These are phyloP conservation scores for Belonocnema kinseyi DNA, from an alignment of 1,140 invertebrate genomes.

Conservation along the genomic window DNA sequence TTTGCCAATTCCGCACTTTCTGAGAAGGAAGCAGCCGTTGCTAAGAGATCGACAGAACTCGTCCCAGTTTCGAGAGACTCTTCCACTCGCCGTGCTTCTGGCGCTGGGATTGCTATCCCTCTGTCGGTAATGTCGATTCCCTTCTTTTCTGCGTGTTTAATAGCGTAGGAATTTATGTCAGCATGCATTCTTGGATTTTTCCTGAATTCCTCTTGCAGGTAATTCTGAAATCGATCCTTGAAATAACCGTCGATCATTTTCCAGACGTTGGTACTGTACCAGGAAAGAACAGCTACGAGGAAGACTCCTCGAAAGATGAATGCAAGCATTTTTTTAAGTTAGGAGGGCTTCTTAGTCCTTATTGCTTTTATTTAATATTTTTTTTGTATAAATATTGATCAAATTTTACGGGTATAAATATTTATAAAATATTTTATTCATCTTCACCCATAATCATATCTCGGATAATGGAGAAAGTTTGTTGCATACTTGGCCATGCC, in stretches of 20 bases:
- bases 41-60: conserved; percentile 14
- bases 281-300: conserved; percentile 70
- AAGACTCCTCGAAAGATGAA: conserved; percentile 70
- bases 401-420: not conserved
- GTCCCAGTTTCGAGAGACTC: not conserved
- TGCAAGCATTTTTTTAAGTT: conserved; percentile 63
- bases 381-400: not conserved
- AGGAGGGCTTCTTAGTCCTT: not conserved
- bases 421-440: conserved; percentile 33
- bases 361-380: not conserved
- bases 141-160: conserved; percentile 36
- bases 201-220: conserved; percentile 69
- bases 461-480: conserved; percentile 65
- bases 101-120: not conserved
- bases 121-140: conserved; percentile 34
- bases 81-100: not conserved
- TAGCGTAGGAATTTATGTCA: conserved; percentile 48
- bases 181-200: conserved; percentile 68
- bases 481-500: conserved; percentile 76
- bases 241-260: conserved; percentile 77
- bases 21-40: conserved; percentile 43
- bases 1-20: conserved; percentile 36
- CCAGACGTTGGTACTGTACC: conserved; percentile 76
- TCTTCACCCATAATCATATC: conserved; percentile 69
- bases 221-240: conserved; percentile 74